Evolutionary conservation across 2,113 vertebrate species (phyloP).

Genomic region (Bucco capensis): DNA sequence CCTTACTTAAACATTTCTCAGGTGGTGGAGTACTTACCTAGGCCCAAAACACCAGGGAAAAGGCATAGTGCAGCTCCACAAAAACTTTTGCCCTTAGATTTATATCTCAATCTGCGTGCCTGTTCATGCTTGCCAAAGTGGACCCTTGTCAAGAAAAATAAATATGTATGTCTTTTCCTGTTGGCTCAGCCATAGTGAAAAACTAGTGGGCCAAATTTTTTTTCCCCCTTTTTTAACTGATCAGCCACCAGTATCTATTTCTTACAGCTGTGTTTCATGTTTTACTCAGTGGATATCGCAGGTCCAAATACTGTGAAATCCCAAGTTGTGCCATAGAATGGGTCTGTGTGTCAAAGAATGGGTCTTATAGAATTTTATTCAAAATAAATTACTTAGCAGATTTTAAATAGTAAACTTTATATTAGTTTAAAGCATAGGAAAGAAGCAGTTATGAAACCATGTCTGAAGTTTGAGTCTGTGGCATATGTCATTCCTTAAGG

Average conservation of each 20-base stretch:
- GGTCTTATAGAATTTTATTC: not conserved
- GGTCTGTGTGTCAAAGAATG: not conserved
- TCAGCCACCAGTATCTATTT: not conserved
- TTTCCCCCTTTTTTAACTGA: not conserved
- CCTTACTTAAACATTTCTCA: not conserved
- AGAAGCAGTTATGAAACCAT: not conserved
- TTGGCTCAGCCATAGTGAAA: not conserved
- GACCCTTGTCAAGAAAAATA: not conserved
- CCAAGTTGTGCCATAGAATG: not conserved
- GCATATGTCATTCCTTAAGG: not conserved
- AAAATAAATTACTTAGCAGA: not conserved
- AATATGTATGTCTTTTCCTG: not conserved
- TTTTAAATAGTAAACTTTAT: not conserved
- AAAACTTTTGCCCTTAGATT: not conserved
- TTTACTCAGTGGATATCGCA: not conserved
- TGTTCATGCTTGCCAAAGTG: not conserved
- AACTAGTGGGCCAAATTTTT: not conserved
- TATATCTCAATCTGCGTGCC: not conserved
- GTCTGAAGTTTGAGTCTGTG: not conserved
- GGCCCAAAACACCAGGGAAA: not conserved
- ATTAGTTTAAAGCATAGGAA: not conserved
- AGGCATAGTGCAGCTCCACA: not conserved
- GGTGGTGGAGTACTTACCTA: not conserved
- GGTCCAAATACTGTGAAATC: not conserved
- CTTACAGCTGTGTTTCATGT: not conserved